phyloP scores from a whole-genome alignment of 2,888 invertebrate species.

The Melinaea marsaeus region DNA sequence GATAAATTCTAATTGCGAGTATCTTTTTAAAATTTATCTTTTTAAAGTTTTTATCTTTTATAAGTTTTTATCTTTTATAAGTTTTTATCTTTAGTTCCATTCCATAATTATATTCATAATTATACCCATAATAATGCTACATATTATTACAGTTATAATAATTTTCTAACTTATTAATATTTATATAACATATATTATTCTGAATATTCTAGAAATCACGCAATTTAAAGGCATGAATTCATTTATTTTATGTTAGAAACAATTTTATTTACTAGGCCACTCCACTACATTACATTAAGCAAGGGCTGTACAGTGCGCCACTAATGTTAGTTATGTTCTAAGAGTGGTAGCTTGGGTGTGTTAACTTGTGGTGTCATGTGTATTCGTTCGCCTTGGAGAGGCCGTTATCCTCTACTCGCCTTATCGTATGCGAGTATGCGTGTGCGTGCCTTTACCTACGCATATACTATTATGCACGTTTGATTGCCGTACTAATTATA shows the following conservation, averaged over 20 bases:
- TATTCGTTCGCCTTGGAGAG: conserved; percentile 60
- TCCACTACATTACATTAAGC: conserved; percentile 48
- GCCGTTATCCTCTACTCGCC: conserved; percentile 62
- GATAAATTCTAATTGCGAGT: neutral
- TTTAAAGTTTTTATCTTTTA: no score
- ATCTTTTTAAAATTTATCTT: no score
- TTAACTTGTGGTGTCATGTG: conserved; percentile 15
- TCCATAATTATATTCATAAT: no score
- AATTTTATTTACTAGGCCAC: conserved; percentile 23
- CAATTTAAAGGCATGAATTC: neutral
- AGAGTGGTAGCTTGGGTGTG: neutral
- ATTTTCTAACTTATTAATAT: neutral
- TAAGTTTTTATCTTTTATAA: no score
- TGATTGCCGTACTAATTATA: neutral
- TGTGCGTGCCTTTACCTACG: conserved; percentile 41
- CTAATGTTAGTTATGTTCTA: neutral
- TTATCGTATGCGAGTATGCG: conserved; percentile 48
- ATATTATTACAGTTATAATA: neutral
- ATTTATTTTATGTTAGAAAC: conserved; percentile 3
- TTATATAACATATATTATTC: neutral
- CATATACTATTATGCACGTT: conserved; percentile 22
- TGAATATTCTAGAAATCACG: conserved; percentile 1
- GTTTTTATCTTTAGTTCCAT: no score
- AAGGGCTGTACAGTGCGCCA: conserved; percentile 43
- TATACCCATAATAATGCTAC: no score